phyloP scores from a whole-genome alignment of 2,113 vertebrate species.

The Psophia crepitans region DNA sequence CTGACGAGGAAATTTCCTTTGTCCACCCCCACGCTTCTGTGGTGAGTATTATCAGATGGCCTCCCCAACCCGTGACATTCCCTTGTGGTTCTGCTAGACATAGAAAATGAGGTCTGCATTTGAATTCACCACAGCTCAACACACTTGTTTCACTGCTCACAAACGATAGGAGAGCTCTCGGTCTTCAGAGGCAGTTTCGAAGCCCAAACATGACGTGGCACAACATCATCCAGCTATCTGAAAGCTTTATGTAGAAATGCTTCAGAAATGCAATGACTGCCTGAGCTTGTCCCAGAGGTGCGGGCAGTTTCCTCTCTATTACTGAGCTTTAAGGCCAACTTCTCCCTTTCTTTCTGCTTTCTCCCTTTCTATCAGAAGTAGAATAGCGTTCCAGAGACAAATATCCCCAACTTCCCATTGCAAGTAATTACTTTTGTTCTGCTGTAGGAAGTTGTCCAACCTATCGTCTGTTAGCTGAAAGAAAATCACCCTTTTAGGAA shows the following conservation, averaged over 20 bases:
- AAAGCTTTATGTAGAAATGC: neutral
- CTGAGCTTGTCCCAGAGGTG: neutral
- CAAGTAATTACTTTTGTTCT: neutral
- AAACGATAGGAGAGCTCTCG: neutral
- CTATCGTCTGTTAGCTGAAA: neutral
- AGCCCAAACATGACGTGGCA: neutral
- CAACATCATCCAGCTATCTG: neutral
- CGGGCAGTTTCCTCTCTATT: neutral
- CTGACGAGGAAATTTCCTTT: conserved; percentile 35
- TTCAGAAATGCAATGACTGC: neutral
- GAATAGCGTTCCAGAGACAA: neutral
- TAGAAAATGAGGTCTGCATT: neutral
- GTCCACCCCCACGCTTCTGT: neutral
- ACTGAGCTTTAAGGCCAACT: neutral
- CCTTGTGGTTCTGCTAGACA: neutral
- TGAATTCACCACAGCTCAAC: neutral
- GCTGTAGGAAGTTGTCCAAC: neutral
- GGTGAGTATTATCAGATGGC: neutral
- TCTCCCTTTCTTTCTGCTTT: neutral
- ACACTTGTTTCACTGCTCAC: neutral
- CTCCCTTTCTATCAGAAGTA: neutral
- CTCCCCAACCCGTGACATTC: neutral
- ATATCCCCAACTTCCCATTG: neutral
- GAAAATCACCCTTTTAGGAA: neutral
- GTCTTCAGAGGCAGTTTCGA: neutral